A percentile compares a stretch with the other conserved stretches of the same genome.
Evolutionary conservation across 1,140 invertebrate species (phyloP).

Genomic region (Capitella teleta): DNA sequence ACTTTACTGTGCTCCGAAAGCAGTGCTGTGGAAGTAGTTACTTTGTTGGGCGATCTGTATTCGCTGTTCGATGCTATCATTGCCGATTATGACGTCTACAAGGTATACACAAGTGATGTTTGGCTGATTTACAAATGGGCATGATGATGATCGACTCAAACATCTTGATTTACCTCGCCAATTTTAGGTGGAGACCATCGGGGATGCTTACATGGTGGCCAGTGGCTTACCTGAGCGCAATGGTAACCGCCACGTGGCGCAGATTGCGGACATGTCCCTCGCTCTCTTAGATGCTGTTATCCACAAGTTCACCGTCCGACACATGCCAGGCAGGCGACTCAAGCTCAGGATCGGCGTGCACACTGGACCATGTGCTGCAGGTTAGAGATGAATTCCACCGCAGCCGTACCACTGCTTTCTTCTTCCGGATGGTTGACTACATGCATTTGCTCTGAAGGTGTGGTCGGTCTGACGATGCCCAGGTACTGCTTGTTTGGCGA

Average conservation of each 20-base stretch:
- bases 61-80: slow-evolving; percentile 80
- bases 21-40: slow-evolving; percentile 24
- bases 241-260: slow-evolving; percentile 59
- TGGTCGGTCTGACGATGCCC: too few species aligned
- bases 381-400: slow-evolving; percentile 3
- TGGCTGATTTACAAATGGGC: not conserved
- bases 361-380: slow-evolving; percentile 56
- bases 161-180: slow-evolving; percentile 68
- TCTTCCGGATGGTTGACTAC: slow-evolving; percentile 16
- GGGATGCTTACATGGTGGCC: slow-evolving; percentile 86
- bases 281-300: slow-evolving; percentile 71
- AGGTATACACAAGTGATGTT: slow-evolving; percentile 47
- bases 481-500: slow-evolving; percentile 20
- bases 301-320: slow-evolving; percentile 65
- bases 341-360: slow-evolving; percentile 66
- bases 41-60: slow-evolving; percentile 49
- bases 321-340: slow-evolving; percentile 64
- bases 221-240: slow-evolving; percentile 68
- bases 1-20: slow-evolving; percentile 67
- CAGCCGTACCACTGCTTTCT: too few species aligned
- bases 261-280: slow-evolving; percentile 78
- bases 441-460: too few species aligned
- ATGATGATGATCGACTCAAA: slow-evolving; percentile 42
- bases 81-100: slow-evolving; percentile 75
- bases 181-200: slow-evolving; percentile 87